phyloP scores from a whole-genome alignment of 2,888 invertebrate genomes.

The Melipona bicolor region DNA sequence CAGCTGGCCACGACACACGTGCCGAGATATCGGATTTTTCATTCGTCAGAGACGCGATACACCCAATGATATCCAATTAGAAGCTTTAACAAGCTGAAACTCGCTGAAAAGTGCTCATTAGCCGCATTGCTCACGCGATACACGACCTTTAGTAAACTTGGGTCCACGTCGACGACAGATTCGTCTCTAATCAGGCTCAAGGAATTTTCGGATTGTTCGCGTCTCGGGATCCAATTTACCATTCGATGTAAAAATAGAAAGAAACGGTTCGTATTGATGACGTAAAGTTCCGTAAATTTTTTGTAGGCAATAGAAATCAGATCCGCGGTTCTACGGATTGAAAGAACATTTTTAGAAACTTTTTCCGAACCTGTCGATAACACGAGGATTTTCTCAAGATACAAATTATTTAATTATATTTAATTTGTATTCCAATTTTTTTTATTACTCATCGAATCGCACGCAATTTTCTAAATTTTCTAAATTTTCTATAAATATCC shows the following conservation, averaged over 20 bases:
- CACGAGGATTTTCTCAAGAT: background rate
- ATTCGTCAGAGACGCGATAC: background rate
- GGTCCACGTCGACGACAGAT: background rate
- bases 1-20: background rate
- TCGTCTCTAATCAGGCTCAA: constrained; percentile 12
- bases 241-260: background rate
- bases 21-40: constrained; percentile 25
- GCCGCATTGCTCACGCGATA: background rate
- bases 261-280: background rate
- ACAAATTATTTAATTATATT: too few relatives aligned
- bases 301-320: background rate
- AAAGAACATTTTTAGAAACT: background rate
- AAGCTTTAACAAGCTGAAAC: constrained; percentile 23
- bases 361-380: background rate
- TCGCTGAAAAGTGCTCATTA: constrained; percentile 46
- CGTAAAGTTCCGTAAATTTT: too few relatives aligned
- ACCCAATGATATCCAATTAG: constrained; percentile 48
- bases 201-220: background rate
- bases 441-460: background rate
- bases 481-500: accelerated
- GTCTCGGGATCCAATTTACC: background rate
- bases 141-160: background rate
- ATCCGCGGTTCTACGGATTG: background rate
- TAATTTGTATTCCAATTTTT: background rate
- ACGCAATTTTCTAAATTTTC: too few relatives aligned